These are phyloP conservation scores for Huso huso DNA, from an alignment of 2,797 vertebrate species.

Conservation along the genomic window DNA sequence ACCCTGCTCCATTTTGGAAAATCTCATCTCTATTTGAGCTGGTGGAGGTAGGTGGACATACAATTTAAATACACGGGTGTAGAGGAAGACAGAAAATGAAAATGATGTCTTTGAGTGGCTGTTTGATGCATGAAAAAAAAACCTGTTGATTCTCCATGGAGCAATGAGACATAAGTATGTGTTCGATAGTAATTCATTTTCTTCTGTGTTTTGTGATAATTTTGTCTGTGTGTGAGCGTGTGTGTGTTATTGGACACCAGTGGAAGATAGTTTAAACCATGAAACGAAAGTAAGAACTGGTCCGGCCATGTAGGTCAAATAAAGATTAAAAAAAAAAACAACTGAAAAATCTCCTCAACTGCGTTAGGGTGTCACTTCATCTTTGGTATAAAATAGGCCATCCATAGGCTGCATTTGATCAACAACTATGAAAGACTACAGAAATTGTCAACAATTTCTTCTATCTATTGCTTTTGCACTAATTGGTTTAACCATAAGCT, in stretches of 20 bases:
- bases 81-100: constrained; percentile 22
- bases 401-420: constrained; percentile 92
- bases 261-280: constrained; percentile 75
- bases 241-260: constrained; percentile 50
- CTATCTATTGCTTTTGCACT: constrained; percentile 96
- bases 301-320: constrained; percentile 87
- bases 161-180: too few species aligned
- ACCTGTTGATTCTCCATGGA: background rate
- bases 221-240: constrained; percentile 17
- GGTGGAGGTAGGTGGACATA: constrained; percentile 32
- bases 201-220: background rate
- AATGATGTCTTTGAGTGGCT: background rate
- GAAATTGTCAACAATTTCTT: constrained; percentile 99
- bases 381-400: constrained; percentile 99
- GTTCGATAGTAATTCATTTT: too few species aligned
- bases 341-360: constrained; percentile 68
- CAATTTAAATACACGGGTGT: constrained; percentile 34
- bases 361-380: constrained; percentile 90
- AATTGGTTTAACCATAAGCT: constrained; percentile 81
- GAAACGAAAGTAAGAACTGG: constrained; percentile 74
- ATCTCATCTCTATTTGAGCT: too few species aligned
- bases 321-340: constrained; percentile 48
- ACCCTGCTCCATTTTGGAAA: too few species aligned
- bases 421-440: constrained; percentile 98
- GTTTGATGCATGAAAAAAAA: background rate